Conservation (phyloP, 2,797 vertebrate genomes). For the Rhinoraja longicauda region DNA sequence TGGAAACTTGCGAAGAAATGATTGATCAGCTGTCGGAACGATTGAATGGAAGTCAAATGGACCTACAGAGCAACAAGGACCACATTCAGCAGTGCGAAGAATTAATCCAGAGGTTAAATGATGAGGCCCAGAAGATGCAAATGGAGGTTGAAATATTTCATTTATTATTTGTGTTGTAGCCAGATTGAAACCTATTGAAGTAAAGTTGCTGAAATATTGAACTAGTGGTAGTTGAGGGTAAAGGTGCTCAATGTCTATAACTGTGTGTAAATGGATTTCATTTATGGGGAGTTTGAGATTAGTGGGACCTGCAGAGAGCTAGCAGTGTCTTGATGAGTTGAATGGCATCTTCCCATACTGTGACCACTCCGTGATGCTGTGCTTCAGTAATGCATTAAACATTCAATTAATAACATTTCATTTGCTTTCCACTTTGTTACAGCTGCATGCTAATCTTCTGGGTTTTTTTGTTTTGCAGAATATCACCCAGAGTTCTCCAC, state of each 20-base stretch:
- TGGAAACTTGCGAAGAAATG: slow-evolving; percentile 56
- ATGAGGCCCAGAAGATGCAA: slow-evolving; percentile 49
- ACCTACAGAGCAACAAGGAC: slow-evolving; percentile 47
- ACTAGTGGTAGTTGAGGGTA: not conserved
- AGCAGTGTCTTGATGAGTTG: too few species aligned
- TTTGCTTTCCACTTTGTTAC: too few species aligned
- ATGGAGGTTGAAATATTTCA: slow-evolving; percentile 46
- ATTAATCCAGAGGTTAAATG: slow-evolving; percentile 47
- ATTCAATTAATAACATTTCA: too few species aligned
- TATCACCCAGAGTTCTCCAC: too few species aligned
- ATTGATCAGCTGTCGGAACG: slow-evolving; percentile 57
- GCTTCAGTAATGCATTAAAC: too few species aligned
- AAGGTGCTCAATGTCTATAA: not conserved
- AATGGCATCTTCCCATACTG: too few species aligned
- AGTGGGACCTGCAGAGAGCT: too few species aligned
- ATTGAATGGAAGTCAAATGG: slow-evolving; percentile 51
- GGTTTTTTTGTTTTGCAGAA: too few species aligned
- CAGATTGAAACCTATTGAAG: not conserved
- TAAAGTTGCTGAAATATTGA: not conserved
- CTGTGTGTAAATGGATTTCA: not conserved
- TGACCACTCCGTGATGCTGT: too few species aligned
- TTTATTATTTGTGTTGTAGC: not conserved
- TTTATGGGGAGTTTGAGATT: too few species aligned
- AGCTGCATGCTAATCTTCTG: too few species aligned
- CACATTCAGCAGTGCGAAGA: slow-evolving; percentile 43